Base-by-base conservation (phyloP, 2,113 vertebrate species). In the Rhinogobius similis region DNA sequence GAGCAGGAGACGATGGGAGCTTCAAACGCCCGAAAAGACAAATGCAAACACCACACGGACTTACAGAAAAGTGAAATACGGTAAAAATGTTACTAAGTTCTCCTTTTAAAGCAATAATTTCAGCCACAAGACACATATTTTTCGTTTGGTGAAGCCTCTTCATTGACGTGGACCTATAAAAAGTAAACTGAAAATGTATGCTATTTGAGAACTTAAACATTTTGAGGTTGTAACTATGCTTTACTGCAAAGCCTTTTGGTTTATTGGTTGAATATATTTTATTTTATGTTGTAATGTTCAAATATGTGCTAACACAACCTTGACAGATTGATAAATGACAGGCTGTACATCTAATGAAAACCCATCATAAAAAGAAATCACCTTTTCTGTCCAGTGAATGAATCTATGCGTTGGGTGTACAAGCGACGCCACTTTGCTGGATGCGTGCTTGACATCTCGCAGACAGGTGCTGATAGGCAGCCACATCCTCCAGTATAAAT, bases 401-500 rank as follows among this genome's bases (percentile, higher is more conserved):
- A 81, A 79, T 29, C 43, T 56, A 11, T 1, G 23, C 4, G 43
- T 16, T 14, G 43, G 68, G 50, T 59, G 70, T 75, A 41, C 67
- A 76, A 79, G 58, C 63, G 64, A 79, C 58, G 39, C 67, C 36
- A 53, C 32, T 65, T 44, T 43, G 24, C 44, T 65, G 12, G 20
- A 24, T 62, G 29, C 24, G 20, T 21, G 20, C 29, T 46, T 63
- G 23, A 20, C 26, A 48, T 76, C 62, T 71, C 67, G 63, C 53
- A 65, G 18, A 9, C 43, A 32, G 50, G 53, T 50, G 4, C 75
- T 76, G 36, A 63, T 53, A 39, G 64, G 38, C 11, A 10, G 7
- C 23, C 29, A 63, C 74, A 24, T 65, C 73, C 75, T 44, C 77
- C 78, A 67, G 76, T 87, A 84, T 55, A 29, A 61, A 61, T 61